phyloP scores from a whole-genome alignment of 2,888 invertebrate genomes.

The Ligdia adustata region DNA sequence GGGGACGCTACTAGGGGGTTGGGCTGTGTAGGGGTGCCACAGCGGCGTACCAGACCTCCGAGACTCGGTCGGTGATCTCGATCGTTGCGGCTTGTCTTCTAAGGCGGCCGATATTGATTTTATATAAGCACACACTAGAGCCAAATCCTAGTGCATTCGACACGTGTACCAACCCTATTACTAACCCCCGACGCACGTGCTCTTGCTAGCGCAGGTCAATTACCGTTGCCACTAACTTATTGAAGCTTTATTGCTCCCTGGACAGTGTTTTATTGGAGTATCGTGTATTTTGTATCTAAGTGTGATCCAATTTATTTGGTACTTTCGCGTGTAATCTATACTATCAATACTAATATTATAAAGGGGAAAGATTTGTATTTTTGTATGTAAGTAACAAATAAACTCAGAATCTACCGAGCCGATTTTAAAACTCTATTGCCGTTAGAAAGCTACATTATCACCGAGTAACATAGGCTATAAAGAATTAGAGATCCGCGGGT shows the following conservation, averaged over 20 bases:
- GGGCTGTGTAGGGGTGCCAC: conserved; percentile 61
- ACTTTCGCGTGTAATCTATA: conserved; percentile 3
- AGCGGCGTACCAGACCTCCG: conserved; percentile 38
- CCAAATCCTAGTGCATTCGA: conserved; percentile 41
- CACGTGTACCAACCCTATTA: conserved; percentile 30
- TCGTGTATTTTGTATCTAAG: conserved; percentile 19
- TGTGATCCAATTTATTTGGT: conserved; percentile 18
- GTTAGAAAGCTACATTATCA: too few species aligned
- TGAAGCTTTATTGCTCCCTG: conserved; percentile 28
- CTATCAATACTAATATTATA: too few species aligned
- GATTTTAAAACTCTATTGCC: too few species aligned
- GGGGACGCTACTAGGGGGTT: conserved; percentile 60
- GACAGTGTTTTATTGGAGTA: conserved; percentile 24
- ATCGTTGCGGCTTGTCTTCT: conserved; percentile 54
- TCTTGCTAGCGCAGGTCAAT: conserved; percentile 28
- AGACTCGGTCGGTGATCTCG: conserved; percentile 53
- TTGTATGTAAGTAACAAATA: too few species aligned
- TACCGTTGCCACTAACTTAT: conserved; percentile 29
- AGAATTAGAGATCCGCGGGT: too few species aligned
- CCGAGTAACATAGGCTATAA: too few species aligned
- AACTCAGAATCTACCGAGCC: too few species aligned
- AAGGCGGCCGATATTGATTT: conserved; percentile 64
- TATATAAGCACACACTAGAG: conserved; percentile 45
- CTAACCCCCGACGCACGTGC: conserved; percentile 28
- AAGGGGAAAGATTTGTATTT: too few species aligned